Evolutionary conservation across 2,888 invertebrate species (phyloP), one percentile per base, ranked within the genome.

Genomic region (Exephanes ischioxanthus): DNA sequence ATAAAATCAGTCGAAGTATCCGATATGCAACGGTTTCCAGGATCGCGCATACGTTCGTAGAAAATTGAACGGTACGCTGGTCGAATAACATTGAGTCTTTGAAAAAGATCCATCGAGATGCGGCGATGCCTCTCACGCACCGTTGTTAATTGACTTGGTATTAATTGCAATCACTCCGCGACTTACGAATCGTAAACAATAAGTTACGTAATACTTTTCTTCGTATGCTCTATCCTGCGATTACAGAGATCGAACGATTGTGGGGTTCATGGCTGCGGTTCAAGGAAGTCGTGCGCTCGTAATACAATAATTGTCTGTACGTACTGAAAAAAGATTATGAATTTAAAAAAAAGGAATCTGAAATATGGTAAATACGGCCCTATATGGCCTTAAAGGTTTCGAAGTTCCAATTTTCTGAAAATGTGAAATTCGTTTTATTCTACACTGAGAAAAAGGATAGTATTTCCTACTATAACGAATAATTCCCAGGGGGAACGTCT

Each of bases 91-190:
- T 30, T 61, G 61, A 61, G 30, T 9, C 61, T 61, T 61, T 61
- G 16, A 61, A 58, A 26, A 11, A 22, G 58, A 58, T 11, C 9
- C 58, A 26, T 58, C 58, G 22, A 58, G 26, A 58, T 30, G 58
- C 26, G 22, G 51, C 4, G 33, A n/a, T 53, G 16, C 55, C n/a
- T 53, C 26, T 53, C 55, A 53, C 58, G 68, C 58, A 73, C 6
- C 14, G 53, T 71, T 33, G 53, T 33, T 68, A 30, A 26, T 33
- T 53, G 2, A 55, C 22, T 55, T 9, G 7, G 55, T 19, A 55
- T 22, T 55, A 55, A 55, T 55, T 55, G 55, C 22, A 22, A 55
- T 19, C n/a, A 55, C 22, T 55, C 2, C 22, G 9, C 22, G 14
- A 55, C 9, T 55, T 19, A 19, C 58, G 58, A 22, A 11, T 58